Percentiles rank a stretch among this genome's conserved stretches.
phyloP scores from a whole-genome alignment of 2,797 vertebrate species.

The Enteromius unitaeniatus region DNA sequence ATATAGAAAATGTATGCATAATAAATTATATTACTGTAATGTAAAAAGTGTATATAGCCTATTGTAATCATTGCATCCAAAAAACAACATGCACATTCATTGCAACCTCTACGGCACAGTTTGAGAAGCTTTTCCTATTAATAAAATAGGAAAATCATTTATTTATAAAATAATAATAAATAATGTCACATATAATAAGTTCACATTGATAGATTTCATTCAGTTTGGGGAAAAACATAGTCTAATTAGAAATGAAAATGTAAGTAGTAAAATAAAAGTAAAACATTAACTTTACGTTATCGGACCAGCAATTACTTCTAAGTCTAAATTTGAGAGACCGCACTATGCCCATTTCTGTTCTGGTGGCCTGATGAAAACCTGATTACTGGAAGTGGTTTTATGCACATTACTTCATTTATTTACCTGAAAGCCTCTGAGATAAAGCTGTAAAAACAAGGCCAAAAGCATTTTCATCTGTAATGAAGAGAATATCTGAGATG shows the following conservation, averaged over 20 bases:
- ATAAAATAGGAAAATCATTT: too few species aligned
- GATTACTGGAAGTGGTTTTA: neutral
- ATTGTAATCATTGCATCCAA: neutral
- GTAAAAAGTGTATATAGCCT: neutral
- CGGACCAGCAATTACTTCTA: neutral
- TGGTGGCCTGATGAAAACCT: constrained; percentile 1
- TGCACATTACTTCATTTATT: constrained; percentile 22
- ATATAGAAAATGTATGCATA: neutral
- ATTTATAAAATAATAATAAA: too few species aligned
- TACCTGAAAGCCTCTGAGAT: constrained; percentile 10
- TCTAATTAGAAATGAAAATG: neutral
- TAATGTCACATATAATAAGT: neutral
- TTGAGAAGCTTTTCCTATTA: neutral
- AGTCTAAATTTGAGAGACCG: neutral
- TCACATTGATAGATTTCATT: neutral
- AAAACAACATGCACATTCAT: neutral
- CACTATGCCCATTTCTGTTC: neutral
- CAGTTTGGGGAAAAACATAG: neutral
- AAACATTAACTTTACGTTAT: neutral
- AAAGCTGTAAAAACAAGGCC: constrained; percentile 23
- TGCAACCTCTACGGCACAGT: neutral
- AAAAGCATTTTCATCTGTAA: constrained; percentile 33
- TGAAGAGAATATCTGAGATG: constrained; percentile 1
- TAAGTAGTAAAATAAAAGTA: neutral
- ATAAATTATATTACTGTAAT: neutral